phyloP scores from a whole-genome alignment of 2,113 vertebrate genomes.

The Pelvicachromis taeniatus region DNA sequence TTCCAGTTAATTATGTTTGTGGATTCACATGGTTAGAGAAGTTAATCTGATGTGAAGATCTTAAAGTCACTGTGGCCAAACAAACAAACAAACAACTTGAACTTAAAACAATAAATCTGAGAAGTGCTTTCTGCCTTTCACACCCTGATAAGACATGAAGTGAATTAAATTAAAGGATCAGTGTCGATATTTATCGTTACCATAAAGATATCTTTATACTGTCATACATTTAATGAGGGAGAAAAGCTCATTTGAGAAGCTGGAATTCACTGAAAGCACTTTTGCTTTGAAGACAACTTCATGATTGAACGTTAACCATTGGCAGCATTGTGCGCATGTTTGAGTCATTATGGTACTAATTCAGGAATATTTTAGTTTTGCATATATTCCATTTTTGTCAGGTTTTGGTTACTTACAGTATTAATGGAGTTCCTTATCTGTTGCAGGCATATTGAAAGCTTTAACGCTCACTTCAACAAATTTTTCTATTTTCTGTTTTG shows the following conservation, averaged over 20 bases:
- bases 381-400: not conserved
- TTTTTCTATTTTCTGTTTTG: not conserved
- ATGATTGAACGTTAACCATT: not conserved
- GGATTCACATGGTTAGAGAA: not conserved
- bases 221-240: too few species aligned
- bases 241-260: not conserved
- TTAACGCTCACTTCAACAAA: not conserved
- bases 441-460: not conserved
- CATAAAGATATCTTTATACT: not conserved
- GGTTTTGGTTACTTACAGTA: not conserved
- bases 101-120: not conserved
- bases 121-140: not conserved
- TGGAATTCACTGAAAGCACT: not conserved
- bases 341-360: not conserved
- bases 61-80: not conserved
- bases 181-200: not conserved
- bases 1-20: not conserved
- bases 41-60: not conserved
- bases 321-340: not conserved
- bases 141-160: not conserved
- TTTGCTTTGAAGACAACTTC: not conserved
- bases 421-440: not conserved
- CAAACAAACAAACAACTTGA: not conserved
- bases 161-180: not conserved
- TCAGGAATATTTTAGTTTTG: not conserved